Percentiles rank a stretch among this genome's conserved stretches.
Evolutionary conservation across 1,140 invertebrate genomes (phyloP).

Genomic region (Mylabris phalerata): DNA sequence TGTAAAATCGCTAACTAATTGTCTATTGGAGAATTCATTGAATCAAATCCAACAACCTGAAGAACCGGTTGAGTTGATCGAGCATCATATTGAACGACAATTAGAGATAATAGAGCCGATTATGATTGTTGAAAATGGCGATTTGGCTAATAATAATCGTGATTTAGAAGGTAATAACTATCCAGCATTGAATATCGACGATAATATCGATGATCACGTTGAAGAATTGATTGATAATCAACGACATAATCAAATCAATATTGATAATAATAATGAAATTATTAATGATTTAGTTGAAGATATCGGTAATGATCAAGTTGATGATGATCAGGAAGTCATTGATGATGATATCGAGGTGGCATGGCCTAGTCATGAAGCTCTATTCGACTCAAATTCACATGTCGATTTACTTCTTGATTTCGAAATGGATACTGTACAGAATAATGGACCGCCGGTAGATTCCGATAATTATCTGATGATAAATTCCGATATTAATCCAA

Average conservation of each 20-base stretch:
- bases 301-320: background rate
- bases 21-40: constrained; percentile 31
- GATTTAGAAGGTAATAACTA: constrained; percentile 50
- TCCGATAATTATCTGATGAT: background rate
- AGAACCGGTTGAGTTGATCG: background rate
- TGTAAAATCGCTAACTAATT: constrained; percentile 29
- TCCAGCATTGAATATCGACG: constrained; percentile 30
- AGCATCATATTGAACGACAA: background rate
- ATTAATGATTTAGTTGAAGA: constrained; percentile 33
- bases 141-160: constrained; percentile 51
- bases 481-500: background rate
- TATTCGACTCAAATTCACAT: constrained; percentile 36
- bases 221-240: constrained; percentile 24
- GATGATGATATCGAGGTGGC: constrained; percentile 7
- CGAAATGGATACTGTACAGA: constrained; percentile 17
- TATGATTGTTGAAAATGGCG: constrained; percentile 46
- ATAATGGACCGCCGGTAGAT: background rate
- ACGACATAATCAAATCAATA: constrained; percentile 19
- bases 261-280: constrained; percentile 24
- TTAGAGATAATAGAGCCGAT: background rate
- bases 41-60: constrained; percentile 28
- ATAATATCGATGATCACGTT: constrained; percentile 15
- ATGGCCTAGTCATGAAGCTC: constrained; percentile 32
- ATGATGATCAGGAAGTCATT: background rate
- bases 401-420: constrained; percentile 34